Evolutionary conservation across 1,140 invertebrate genomes (phyloP), one percentile per base, ranked within the genome.

Genomic region (Plutomurus gul): DNA sequence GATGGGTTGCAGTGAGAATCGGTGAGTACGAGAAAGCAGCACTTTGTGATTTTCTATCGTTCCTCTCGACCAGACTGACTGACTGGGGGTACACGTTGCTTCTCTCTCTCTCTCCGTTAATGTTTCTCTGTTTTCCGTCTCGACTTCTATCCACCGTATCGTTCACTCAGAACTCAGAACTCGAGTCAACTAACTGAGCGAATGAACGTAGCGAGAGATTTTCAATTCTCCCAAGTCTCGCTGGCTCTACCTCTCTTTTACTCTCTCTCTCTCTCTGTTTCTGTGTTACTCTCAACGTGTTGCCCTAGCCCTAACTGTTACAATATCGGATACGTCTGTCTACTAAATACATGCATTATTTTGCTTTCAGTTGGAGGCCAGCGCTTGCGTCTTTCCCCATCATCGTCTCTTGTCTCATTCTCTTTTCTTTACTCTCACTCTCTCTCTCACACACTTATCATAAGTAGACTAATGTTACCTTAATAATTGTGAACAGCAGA

Each of bases 231-330:
- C n/a, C n/a, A n/a, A n/a, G n/a, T n/a, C n/a, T n/a, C n/a, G n/a
- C n/a, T n/a, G 30, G 4, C 40, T 22, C 10, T 13, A 46, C 10
- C 25, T 51, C 43, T 49, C 13, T 3, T 10, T 30, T 27, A 10
- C 25, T 16, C 39, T 39, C 65, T 70, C 25, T 37, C 43, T 78
- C 25, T 51, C 43, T 49, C 13, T 3, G 8, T 30, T 27, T 10
- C 25, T 16, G 36, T 39, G 43, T 70, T n/a, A 22, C 43, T 78
- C 4, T 33, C 22, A 77, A 75, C 37, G 70, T 82, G 78, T 77
- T 82, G 25, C n/a, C 46, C 73, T 65, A 71, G 25, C n/a, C 46
- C 73, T 65, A 71, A 82, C 81, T 82, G 81, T 82, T 79, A 77
- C 75, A 82, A 76, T 74, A 71, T 79, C 70, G 46, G 77, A 77